Conservation (phyloP, 2,797 vertebrate species). For the Coranthus polyacanthus region DNA sequence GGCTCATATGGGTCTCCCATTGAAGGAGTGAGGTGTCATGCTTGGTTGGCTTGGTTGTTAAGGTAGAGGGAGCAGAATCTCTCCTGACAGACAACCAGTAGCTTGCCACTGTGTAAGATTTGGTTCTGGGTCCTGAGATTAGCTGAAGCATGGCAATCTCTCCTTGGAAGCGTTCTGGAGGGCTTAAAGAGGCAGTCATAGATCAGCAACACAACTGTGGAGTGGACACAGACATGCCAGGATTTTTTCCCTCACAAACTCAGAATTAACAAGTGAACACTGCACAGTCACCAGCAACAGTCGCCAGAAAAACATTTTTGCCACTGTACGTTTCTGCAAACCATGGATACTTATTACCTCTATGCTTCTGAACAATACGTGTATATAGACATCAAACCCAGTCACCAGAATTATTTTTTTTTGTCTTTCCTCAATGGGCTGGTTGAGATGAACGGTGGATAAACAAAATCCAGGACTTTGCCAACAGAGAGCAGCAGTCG, state of each 20-base stretch:
- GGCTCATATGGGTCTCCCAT: slow-evolving; percentile 54
- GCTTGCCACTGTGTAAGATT: slow-evolving; percentile 70
- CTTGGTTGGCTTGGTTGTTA: slow-evolving; percentile 71
- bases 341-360: no score
- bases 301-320: slow-evolving; percentile 3
- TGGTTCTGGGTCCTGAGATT: slow-evolving; percentile 81
- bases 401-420: no score
- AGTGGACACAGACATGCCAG: slow-evolving; percentile 47
- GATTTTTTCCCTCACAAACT: slow-evolving; percentile 17
- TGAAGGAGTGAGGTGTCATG: slow-evolving; percentile 69
- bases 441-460: no score
- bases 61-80: slow-evolving; percentile 75
- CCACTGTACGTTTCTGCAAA: not conserved
- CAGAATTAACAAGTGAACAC: slow-evolving; percentile 30
- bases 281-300: not conserved
- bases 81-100: slow-evolving; percentile 78
- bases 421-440: no score
- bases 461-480: no score
- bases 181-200: slow-evolving; percentile 66
- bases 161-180: slow-evolving; percentile 65
- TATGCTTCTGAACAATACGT: no score
- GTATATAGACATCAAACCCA: no score
- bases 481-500: no score
- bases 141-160: slow-evolving; percentile 79
- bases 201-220: slow-evolving; percentile 46